Percentiles rank a stretch among this genome's conserved stretches.
Evolutionary conservation across 2,113 vertebrate genomes (phyloP).

Genomic region (Gulo gulo): DNA sequence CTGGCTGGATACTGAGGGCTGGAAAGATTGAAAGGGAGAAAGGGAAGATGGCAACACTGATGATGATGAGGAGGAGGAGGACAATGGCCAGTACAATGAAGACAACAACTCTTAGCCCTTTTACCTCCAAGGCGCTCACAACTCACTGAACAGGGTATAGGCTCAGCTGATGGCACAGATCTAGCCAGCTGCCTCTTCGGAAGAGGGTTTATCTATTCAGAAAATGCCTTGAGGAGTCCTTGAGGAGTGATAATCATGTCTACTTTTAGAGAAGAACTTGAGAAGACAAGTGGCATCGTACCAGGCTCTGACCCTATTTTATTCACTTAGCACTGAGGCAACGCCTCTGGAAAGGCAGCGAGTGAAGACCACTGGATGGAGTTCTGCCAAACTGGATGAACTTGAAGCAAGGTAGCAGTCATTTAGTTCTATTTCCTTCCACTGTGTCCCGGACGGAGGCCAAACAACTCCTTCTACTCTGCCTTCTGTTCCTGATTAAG

Average conservation of each 20-base stretch:
- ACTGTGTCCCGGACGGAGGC: neutral
- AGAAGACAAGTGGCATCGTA: neutral
- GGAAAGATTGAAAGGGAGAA: neutral
- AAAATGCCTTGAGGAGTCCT: neutral
- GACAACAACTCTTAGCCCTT: neutral
- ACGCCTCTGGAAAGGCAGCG: neutral
- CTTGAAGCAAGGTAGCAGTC: neutral
- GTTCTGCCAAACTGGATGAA: neutral
- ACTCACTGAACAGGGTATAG: neutral
- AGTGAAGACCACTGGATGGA: neutral
- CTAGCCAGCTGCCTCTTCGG: neutral
- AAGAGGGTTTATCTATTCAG: slow-evolving; percentile 11
- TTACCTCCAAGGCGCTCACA: neutral
- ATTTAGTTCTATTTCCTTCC: neutral
- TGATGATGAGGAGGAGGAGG: neutral
- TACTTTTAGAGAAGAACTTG: slow-evolving; percentile 18
- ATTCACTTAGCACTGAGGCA: neutral
- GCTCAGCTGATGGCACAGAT: neutral
- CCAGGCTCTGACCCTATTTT: neutral
- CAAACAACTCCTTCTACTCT: no score
- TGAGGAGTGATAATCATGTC: slow-evolving; percentile 17
- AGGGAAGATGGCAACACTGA: neutral
- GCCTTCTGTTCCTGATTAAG: neutral
- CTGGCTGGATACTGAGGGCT: neutral
- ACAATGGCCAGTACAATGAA: neutral